Percentiles rank a stretch among this genome's conserved stretches.
These are phyloP conservation scores for Acromyrmex heyeri DNA, from an alignment of 1,140 invertebrate genomes.

Conservation along the genomic window DNA sequence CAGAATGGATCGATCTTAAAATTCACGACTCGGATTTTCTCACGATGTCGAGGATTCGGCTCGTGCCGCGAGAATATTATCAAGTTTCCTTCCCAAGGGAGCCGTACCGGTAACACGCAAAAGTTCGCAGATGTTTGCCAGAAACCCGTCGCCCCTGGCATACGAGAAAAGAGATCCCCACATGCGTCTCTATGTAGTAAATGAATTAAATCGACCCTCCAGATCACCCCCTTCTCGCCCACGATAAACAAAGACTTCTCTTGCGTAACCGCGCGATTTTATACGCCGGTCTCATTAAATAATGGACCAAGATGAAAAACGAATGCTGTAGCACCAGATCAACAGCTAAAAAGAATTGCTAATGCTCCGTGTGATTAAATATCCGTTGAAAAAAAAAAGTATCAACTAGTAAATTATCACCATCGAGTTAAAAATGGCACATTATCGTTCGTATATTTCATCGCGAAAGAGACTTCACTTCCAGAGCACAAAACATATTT, in stretches of 20 bases:
- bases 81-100: conserved; percentile 69
- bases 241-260: conserved; percentile 55
- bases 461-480: background rate
- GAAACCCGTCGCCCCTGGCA: conserved; percentile 67
- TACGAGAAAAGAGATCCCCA: conserved; percentile 44
- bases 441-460: background rate
- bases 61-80: conserved; percentile 56
- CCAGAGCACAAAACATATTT: conserved; percentile 2
- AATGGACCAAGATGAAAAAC: background rate
- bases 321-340: background rate
- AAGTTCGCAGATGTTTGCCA: conserved; percentile 80
- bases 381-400: background rate
- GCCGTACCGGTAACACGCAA: conserved; percentile 64
- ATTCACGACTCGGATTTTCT: conserved; percentile 65
- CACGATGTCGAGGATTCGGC: conserved; percentile 63
- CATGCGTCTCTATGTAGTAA: conserved; percentile 68
- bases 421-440: background rate
- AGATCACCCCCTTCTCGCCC: conserved; percentile 12
- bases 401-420: background rate
- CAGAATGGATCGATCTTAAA: conserved; percentile 51
- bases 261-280: conserved; percentile 35
- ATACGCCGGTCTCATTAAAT: conserved; percentile 26
- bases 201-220: conserved; percentile 78
- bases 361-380: background rate
- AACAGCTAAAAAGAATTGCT: background rate